Conservation (phyloP, 2,113 vertebrate species). For the Capreolus pygargus region DNA sequence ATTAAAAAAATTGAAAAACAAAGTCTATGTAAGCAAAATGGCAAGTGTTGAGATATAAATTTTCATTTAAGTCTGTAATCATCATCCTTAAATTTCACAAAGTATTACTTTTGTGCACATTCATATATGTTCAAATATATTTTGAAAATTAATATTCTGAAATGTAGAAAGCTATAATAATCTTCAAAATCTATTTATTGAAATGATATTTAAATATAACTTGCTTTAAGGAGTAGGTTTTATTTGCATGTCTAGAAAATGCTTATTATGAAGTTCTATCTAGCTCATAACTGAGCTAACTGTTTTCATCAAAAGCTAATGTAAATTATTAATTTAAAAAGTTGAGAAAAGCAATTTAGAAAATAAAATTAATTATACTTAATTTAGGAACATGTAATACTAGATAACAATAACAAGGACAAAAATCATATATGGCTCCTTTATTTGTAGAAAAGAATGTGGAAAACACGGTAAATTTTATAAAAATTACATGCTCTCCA, state of each 20-base stretch:
- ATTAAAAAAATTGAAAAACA: neutral
- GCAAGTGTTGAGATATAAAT: neutral
- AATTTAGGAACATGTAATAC: neutral
- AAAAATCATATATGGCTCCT: neutral
- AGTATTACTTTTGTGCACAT: neutral
- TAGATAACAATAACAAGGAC: neutral
- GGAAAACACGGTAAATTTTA: neutral
- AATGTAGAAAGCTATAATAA: neutral
- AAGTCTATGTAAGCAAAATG: neutral
- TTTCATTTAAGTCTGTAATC: neutral
- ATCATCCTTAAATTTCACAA: neutral
- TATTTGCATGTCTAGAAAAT: constrained; percentile 5
- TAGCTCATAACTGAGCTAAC: neutral
- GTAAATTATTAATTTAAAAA: neutral
- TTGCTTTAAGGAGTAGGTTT: neutral
- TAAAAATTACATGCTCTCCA: neutral
- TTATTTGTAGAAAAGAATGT: constrained; percentile 19
- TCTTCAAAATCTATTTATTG: neutral
- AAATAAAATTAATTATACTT: neutral
- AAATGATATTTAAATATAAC: neutral
- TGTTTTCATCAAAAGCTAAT: neutral
- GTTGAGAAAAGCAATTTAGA: neutral
- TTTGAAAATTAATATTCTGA: neutral
- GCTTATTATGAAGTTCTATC: neutral
- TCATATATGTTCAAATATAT: neutral